Evolutionary conservation across 2,113 vertebrate genomes (phyloP).

Genomic region (Otocyon megalotis): DNA sequence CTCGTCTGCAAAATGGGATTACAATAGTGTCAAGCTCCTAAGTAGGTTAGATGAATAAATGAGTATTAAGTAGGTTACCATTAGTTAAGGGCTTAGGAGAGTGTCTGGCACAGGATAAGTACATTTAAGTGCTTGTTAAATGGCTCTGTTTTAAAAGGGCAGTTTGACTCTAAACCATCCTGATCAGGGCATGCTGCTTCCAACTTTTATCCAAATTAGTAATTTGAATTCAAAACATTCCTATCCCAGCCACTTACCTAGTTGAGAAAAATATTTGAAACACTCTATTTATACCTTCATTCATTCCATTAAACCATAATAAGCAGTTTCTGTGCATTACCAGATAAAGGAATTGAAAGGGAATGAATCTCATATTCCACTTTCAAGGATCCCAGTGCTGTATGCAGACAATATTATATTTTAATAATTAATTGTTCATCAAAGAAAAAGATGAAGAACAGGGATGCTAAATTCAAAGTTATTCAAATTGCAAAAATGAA

Average conservation of each 20-base stretch:
- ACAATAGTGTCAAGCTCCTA: background rate
- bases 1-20: background rate
- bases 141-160: background rate
- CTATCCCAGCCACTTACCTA: conserved; percentile 71
- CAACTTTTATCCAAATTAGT: conserved; percentile 61
- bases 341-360: conserved; percentile 78
- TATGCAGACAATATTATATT: conserved; percentile 91
- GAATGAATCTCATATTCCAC: conserved; percentile 81
- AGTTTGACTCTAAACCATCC: background rate
- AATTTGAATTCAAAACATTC: conserved; percentile 72
- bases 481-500: conserved; percentile 91
- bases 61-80: background rate
- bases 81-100: background rate
- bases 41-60: background rate
- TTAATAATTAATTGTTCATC: conserved; percentile 94
- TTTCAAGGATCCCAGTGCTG: conserved; percentile 85
- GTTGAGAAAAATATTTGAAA: conserved; percentile 71
- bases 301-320: conserved; percentile 53
- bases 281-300: conserved; percentile 58
- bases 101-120: background rate
- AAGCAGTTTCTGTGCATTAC: conserved; percentile 66
- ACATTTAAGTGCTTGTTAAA: background rate
- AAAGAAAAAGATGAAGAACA: conserved; percentile 90
- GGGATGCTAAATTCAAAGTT: conserved; percentile 91
- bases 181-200: background rate